Evolutionary conservation across 2,888 invertebrate species (phyloP), one percentile per base, ranked within the genome.

Genomic region (Drosophila kambysellisi): DNA sequence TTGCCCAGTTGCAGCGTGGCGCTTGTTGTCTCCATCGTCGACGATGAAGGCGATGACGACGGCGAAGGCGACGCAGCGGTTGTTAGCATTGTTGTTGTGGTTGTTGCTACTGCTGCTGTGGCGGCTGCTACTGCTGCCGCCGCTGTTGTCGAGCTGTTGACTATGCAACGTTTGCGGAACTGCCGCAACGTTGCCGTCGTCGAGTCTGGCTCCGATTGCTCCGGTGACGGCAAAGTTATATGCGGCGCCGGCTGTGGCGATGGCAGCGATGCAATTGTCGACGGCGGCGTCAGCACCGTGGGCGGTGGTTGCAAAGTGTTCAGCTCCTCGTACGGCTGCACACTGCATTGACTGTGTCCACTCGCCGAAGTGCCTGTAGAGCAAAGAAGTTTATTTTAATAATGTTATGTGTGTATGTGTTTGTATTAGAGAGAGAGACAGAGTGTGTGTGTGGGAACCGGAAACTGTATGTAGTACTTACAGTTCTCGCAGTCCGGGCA

Each of bases 161-260:
- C 67, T 8, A 48, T 52, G 63, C 83, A 81, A 48, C 88, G 90
- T 48, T 91, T 92, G 5, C 92, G 92, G 64, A 88, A 92, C 37
- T 91, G 91, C 8, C 92, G 87, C 69, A 92, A 63, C 15, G 91
- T 91, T 9, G 78, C 78, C 8, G 91, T 92, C 30, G 92, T 91
- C 29, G 92, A 92, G 54, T 92, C 92, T 57, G 92, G 92, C 71
- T 92, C 92, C 17, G 92, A 91, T 82, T 92, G 92, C 68, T 91
- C 91, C n/a, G 91, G 91, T 56, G 91, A 91, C 0, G 91, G 91
- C 70, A 92, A 43, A 9, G 90, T 91, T 54, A 89, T 76, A 43
- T 90, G 84, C 65, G 61, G 65, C 43, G 70, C 17, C 37, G 81
- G 81, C 33, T 83, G 88, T 6, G 89, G 85, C n/a, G 84, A 84